phyloP scores from a whole-genome alignment of 1,140 invertebrate genomes.

The Drosophila punjabiensis region DNA sequence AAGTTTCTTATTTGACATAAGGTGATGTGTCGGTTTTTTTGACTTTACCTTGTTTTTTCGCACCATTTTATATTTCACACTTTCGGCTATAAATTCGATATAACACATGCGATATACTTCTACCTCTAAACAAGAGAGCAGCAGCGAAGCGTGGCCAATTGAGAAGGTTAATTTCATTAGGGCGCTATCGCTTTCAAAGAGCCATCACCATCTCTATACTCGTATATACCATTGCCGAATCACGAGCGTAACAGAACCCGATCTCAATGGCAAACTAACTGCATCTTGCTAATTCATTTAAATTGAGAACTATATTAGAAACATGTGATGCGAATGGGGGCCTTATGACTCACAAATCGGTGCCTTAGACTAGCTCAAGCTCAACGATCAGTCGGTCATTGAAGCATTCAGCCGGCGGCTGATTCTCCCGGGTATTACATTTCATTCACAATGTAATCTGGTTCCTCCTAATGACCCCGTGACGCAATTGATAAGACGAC shows the following conservation, averaged over 20 bases:
- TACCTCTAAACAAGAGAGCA: constrained; percentile 48
- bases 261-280: constrained; percentile 36
- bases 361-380: constrained; percentile 23
- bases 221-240: constrained; percentile 48
- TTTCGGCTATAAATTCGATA: too few relatives aligned
- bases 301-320: constrained; percentile 50
- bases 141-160: constrained; percentile 64
- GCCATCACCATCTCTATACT: constrained; percentile 4
- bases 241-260: constrained; percentile 43
- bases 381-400: constrained; percentile 41
- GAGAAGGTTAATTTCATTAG: constrained; percentile 59
- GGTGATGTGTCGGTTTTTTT: too few relatives aligned
- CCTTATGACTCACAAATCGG: constrained; percentile 53
- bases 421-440: constrained; percentile 43
- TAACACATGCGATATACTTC: constrained; percentile 2
- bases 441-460: constrained; percentile 31
- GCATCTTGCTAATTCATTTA: constrained; percentile 70
- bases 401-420: constrained; percentile 26
- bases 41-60: too few relatives aligned
- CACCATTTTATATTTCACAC: too few relatives aligned
- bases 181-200: constrained; percentile 49
- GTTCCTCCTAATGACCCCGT: constrained; percentile 27
- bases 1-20: too few relatives aligned
- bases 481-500: constrained; percentile 74
- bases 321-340: constrained; percentile 50